Conservation (phyloP, 2,113 vertebrate genomes). For the Macaca mulatta region DNA sequence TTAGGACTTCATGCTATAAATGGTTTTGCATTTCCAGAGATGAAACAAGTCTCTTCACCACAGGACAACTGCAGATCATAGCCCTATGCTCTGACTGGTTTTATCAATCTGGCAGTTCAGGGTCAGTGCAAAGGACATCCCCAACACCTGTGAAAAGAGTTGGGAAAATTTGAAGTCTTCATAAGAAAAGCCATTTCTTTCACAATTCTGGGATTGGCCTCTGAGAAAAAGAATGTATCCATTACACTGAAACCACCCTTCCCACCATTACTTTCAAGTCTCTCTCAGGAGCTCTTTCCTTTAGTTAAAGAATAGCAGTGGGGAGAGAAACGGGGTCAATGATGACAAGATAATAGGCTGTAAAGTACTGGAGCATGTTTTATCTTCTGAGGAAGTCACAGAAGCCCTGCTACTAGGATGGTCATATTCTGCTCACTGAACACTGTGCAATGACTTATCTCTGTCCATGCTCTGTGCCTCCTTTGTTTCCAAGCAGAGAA, state of each 20-base stretch:
- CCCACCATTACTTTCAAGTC: background rate
- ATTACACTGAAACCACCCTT: background rate
- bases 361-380: background rate
- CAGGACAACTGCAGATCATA: constrained; percentile 42
- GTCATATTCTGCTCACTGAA: background rate
- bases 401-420: background rate
- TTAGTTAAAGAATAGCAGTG: background rate
- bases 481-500: constrained; percentile 5
- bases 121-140: constrained; percentile 82
- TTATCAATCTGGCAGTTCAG: constrained; percentile 81
- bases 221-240: background rate
- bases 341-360: background rate
- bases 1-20: background rate
- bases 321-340: background rate
- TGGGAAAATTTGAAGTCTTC: constrained; percentile 40
- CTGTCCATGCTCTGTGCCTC: background rate
- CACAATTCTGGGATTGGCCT: background rate
- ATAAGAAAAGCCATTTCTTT: background rate
- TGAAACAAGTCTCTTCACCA: constrained; percentile 41
- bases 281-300: background rate
- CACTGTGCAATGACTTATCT: background rate
- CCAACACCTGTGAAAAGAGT: constrained; percentile 77
- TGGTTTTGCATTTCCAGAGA: constrained; percentile 31
- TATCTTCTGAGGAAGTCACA: background rate
- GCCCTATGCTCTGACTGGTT: constrained; percentile 73